Conservation (phyloP, 2,113 vertebrate species). For the Entosphenus tridentatus region DNA sequence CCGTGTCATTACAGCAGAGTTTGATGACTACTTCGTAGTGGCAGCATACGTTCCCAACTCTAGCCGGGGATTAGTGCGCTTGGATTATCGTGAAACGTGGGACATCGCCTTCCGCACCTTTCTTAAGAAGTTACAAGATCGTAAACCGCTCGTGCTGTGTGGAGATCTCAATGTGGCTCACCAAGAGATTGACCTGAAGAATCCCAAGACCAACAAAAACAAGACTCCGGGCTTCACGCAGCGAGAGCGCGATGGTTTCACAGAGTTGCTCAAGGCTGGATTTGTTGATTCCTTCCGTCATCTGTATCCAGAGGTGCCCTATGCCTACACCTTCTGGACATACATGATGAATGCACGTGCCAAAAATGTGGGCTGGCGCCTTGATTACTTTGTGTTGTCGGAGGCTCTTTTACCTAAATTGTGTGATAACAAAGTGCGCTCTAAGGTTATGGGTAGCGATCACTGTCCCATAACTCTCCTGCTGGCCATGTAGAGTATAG, state of each 20-base stretch:
- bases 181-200: conserved; percentile 59
- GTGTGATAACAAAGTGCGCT: conserved; percentile 66
- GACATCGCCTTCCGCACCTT: conserved; percentile 45
- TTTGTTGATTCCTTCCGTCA: conserved; percentile 51
- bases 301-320: conserved; percentile 36
- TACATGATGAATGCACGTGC: conserved; percentile 60
- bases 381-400: conserved; percentile 64
- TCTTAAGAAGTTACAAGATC: conserved; percentile 33
- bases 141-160: conserved; percentile 51
- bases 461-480: conserved; percentile 62
- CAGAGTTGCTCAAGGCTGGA: conserved; percentile 32
- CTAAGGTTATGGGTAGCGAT: conserved; percentile 46
- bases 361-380: conserved; percentile 69
- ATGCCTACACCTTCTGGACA: conserved; percentile 73
- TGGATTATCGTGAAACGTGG: conserved; percentile 62
- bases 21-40: conserved; percentile 38
- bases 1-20: conserved; percentile 57
- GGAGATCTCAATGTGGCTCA: conserved; percentile 72
- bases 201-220: conserved; percentile 56
- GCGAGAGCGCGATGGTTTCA: conserved; percentile 48
- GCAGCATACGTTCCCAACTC: conserved; percentile 55
- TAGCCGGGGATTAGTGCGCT: conserved; percentile 39
- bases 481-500: conserved; percentile 22
- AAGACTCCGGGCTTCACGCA: conserved; percentile 55
- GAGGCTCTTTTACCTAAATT: conserved; percentile 28